Evolutionary conservation across 2,888 invertebrate genomes (phyloP).

Genomic region (Aleiodes testaceus): DNA sequence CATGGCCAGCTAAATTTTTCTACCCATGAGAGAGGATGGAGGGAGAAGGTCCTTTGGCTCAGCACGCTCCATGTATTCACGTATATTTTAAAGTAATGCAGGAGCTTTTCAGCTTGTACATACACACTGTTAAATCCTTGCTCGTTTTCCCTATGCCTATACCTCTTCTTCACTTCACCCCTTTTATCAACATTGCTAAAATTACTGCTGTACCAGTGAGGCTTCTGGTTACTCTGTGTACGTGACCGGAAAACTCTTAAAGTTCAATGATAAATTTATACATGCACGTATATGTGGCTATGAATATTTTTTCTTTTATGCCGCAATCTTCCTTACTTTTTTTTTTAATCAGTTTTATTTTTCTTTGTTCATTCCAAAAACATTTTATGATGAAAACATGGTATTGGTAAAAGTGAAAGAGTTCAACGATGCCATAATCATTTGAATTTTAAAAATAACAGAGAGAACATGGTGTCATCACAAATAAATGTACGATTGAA

Average conservation of each 20-base stretch:
- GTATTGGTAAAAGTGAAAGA: no score
- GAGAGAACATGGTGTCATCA: no score
- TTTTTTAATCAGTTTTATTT: neutral
- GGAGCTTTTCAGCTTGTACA: conserved; percentile 8
- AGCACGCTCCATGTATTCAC: neutral
- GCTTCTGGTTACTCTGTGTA: conserved; percentile 5
- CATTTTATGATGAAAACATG: no score
- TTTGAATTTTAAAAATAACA: no score
- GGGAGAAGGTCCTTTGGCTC: neutral
- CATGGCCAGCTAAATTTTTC: conserved; percentile 4
- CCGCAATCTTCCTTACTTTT: neutral
- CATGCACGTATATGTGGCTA: neutral
- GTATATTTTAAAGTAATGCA: neutral
- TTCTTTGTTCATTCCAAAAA: no score
- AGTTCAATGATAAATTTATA: conserved; percentile 9
- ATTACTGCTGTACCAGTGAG: conserved; percentile 3
- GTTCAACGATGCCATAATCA: no score
- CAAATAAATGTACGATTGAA: no score
- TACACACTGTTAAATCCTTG: neutral
- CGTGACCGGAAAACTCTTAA: conserved; percentile 16
- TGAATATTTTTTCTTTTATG: neutral
- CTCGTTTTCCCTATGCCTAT: neutral
- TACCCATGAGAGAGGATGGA: neutral
- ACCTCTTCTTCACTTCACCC: neutral
- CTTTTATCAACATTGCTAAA: neutral